Evolutionary conservation across 1,140 invertebrate genomes (phyloP).

Genomic region (Leptonema lineaticorne): DNA sequence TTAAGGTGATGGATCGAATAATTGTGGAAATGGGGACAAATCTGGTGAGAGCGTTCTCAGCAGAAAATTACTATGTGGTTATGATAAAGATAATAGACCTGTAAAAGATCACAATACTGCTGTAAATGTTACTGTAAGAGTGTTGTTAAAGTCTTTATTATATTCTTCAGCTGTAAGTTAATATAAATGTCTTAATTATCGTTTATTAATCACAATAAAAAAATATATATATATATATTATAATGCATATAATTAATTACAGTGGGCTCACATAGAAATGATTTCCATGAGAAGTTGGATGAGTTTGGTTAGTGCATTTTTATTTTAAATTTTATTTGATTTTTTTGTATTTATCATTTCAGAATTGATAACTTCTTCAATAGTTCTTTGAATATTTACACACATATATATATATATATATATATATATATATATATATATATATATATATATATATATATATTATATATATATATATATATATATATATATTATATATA

Average conservation of each 20-base stretch:
- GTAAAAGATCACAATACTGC: conserved; percentile 23
- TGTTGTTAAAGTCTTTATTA: conserved; percentile 25
- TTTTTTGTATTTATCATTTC: not conserved
- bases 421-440: too few relatives aligned
- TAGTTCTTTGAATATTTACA: too few relatives aligned
- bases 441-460: too few relatives aligned
- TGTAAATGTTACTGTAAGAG: conserved; percentile 31
- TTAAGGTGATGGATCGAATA: not conserved
- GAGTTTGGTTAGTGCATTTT: conserved; percentile 20
- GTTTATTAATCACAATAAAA: not conserved
- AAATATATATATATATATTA: not conserved
- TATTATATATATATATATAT: too few relatives aligned
- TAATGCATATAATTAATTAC: conserved; percentile 18
- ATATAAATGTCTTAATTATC: not conserved
- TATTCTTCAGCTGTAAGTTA: conserved; percentile 32
- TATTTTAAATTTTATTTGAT: not conserved
- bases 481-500: too few relatives aligned
- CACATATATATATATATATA: too few relatives aligned
- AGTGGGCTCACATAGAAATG: conserved; percentile 21
- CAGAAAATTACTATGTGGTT: conserved; percentile 32
- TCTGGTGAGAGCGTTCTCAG: conserved; percentile 14
- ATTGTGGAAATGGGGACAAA: not conserved
- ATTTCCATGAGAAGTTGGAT: conserved; percentile 30
- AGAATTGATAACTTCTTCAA: too few relatives aligned
- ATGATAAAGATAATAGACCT: conserved; percentile 31